Base-by-base conservation (phyloP, 1,140 invertebrate species). In the Drosophila virilis region DNA sequence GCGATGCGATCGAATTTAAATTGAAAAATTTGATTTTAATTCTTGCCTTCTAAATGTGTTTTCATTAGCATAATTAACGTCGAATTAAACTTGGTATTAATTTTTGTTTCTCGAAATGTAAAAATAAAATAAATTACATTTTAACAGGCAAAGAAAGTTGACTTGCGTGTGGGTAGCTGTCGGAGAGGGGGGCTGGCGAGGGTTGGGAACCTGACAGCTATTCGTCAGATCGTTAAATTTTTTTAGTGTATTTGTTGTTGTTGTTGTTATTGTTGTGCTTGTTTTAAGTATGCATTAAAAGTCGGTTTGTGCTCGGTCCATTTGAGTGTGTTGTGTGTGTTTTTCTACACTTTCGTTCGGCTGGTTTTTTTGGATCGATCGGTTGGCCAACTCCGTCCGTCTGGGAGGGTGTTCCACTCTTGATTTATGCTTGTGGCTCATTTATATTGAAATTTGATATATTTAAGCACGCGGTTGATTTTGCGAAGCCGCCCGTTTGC, bases 21-120 rank as follows among this genome's bases (percentile, higher is more conserved):
- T 89, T 89, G 85, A 89, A 89, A 89, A 90, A 89, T 89, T 89
- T 75, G 85, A 78, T 89, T 90, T 89, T 89, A 89, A 89, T 89
- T 90, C 85, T 74, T 73, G 85, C 70, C 80, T 90, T 89, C 71
- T 72, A 90, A 89, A 90, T 89, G 85, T 89, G 84, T 89, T 89
- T 89, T 89, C 84, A 89, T 89, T 89, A 90, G 77, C 84, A 89
- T 89, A 89, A 89, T 89, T 84, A 89, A 89, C 84, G 77, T 80
- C 60, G 78, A 80, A 84, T 90, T 80, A 90, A 84, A 78, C 67
- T 77, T 78, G 54, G 55, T 72, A 55, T 84, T 79, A 28, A 68
- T 67, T 48, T 55, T 43, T 58, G 35, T 54, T 35, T 64, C 52
- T 54, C n/a, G 60, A 65, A 72, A 65, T 75, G 80, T 84, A 77